Conservation (phyloP, 2,888 invertebrate species). For the Ennomos fuscantarius region DNA sequence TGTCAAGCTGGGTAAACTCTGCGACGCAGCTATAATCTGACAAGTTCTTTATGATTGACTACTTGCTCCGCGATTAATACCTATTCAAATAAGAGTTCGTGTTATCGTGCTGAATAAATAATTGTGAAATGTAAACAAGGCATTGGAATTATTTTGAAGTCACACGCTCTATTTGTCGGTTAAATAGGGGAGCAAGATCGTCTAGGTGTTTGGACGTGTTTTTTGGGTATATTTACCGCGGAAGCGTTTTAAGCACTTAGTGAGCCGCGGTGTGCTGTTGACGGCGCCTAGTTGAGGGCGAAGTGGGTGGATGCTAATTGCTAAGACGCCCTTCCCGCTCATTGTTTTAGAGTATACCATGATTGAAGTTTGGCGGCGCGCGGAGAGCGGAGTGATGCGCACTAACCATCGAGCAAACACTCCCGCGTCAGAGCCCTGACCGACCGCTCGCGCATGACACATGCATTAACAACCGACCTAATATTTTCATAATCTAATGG, state of each 20-base stretch:
- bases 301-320: constrained; percentile 83
- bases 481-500: constrained; percentile 86
- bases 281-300: constrained; percentile 73
- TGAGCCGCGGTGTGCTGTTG: constrained; percentile 46
- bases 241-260: constrained; percentile 75
- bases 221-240: constrained; percentile 35
- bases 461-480: constrained; percentile 83
- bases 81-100: constrained; percentile 63
- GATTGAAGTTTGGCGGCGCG: constrained; percentile 80
- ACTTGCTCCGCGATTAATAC: constrained; percentile 69
- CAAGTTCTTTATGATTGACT: constrained; percentile 76
- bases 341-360: constrained; percentile 84
- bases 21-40: constrained; percentile 73
- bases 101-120: constrained; percentile 66
- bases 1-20: constrained; percentile 74
- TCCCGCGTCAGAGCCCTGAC: constrained; percentile 61
- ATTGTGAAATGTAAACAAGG: constrained; percentile 66
- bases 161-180: constrained; percentile 54
- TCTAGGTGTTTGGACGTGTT: constrained; percentile 50
- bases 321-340: constrained; percentile 80
- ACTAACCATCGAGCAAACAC: constrained; percentile 80
- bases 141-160: constrained; percentile 62
- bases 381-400: constrained; percentile 66
- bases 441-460: constrained; percentile 79
- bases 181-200: constrained; percentile 48